Conservation (phyloP, 2,888 invertebrate genomes). For the Junonia oenone region DNA sequence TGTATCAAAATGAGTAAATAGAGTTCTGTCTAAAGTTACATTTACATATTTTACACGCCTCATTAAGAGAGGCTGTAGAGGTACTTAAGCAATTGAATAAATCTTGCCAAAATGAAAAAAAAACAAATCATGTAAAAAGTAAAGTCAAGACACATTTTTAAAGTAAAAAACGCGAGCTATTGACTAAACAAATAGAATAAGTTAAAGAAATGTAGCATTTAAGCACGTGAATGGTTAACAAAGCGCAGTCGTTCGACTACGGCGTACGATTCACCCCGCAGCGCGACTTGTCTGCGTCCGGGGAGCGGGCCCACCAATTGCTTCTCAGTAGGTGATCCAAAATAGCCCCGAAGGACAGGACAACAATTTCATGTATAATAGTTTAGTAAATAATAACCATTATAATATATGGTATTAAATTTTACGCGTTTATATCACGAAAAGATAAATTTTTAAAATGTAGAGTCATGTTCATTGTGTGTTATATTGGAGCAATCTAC, state of each 20-base stretch:
- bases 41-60: too few relatives aligned
- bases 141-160: neutral
- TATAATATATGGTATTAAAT: neutral
- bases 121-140: neutral
- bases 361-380: neutral
- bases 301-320: slow-evolving; percentile 36
- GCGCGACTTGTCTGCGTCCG: slow-evolving; percentile 31
- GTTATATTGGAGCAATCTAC: neutral
- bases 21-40: too few relatives aligned
- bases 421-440: neutral
- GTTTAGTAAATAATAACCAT: neutral
- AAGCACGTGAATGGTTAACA: slow-evolving; percentile 18
- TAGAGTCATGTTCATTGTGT: neutral
- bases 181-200: neutral
- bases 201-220: slow-evolving; percentile 7
- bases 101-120: too few relatives aligned
- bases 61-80: too few relatives aligned
- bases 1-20: too few relatives aligned
- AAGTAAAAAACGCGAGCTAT: neutral
- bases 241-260: slow-evolving; percentile 24
- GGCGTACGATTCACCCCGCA: slow-evolving; percentile 24
- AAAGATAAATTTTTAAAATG: neutral
- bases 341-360: neutral
- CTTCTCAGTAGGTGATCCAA: slow-evolving; percentile 31
- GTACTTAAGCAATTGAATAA: too few relatives aligned